Evolutionary conservation across 2,113 vertebrate genomes (phyloP).

Genomic region (Brevimyrus niger): DNA sequence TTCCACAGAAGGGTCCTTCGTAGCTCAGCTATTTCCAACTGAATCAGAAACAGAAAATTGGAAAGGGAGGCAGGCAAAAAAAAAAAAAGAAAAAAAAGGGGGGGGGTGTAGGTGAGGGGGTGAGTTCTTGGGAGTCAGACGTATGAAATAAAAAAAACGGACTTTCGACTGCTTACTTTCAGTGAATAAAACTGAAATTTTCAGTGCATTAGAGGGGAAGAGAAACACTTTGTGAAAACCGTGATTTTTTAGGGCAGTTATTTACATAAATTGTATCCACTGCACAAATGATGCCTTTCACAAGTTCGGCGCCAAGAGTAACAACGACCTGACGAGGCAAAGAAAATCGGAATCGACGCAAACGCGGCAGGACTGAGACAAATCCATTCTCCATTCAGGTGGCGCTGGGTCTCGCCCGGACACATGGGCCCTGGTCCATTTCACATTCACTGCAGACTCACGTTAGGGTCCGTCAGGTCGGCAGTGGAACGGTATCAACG

Average conservation of each 20-base stretch:
- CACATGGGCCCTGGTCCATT: not conserved
- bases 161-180: slow-evolving; percentile 51
- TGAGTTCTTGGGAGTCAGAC: not conserved
- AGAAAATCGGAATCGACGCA: slow-evolving; percentile 20
- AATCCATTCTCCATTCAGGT: slow-evolving; percentile 10
- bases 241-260: slow-evolving; percentile 59
- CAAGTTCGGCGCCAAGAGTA: slow-evolving; percentile 35
- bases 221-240: slow-evolving; percentile 29
- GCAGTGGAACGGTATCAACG: slow-evolving; percentile 17
- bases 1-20: slow-evolving; percentile 27
- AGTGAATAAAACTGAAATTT: slow-evolving; percentile 44
- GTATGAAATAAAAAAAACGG: slow-evolving; percentile 19
- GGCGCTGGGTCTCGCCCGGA: not conserved
- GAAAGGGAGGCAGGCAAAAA: slow-evolving; percentile 18
- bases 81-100: not conserved
- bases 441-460: slow-evolving; percentile 19
- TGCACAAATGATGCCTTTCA: slow-evolving; percentile 52
- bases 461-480: slow-evolving; percentile 9
- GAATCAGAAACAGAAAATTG: not conserved
- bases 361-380: slow-evolving; percentile 28
- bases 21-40: not conserved
- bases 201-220: slow-evolving; percentile 18
- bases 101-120: not conserved
- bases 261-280: slow-evolving; percentile 61
- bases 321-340: slow-evolving; percentile 42